These are phyloP conservation scores for Macquaria ambigua DNA, from an alignment of 2,113 vertebrate species.

Conservation along the genomic window DNA sequence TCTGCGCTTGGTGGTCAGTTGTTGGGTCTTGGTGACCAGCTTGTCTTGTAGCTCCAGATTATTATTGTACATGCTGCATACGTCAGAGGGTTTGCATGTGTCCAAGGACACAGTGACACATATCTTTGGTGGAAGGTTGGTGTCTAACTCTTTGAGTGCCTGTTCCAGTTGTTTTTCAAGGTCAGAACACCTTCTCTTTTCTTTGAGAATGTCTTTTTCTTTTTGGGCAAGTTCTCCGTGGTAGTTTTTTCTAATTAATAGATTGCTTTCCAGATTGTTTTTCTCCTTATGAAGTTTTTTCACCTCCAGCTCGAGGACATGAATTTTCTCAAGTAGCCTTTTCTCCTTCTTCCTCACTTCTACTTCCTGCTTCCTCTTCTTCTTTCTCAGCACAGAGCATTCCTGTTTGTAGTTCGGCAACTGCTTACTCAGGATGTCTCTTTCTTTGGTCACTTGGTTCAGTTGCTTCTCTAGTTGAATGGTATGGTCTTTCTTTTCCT, in stretches of 20 bases:
- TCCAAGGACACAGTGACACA: too few relatives aligned
- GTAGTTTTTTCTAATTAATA: neutral
- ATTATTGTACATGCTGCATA: too few relatives aligned
- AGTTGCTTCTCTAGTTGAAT: accelerated
- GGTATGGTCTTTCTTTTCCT: neutral
- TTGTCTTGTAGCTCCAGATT: too few relatives aligned
- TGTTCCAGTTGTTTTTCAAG: too few relatives aligned
- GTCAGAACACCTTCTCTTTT: too few relatives aligned
- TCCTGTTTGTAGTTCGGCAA: neutral
- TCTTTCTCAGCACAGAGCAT: neutral
- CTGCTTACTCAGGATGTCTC: neutral
- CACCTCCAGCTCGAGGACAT: neutral
- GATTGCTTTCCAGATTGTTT: neutral
- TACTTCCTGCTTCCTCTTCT: neutral
- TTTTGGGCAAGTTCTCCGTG: neutral
- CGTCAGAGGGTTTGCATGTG: too few relatives aligned
- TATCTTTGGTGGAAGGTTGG: too few relatives aligned
- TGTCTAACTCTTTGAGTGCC: too few relatives aligned
- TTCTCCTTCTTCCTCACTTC: too few relatives aligned
- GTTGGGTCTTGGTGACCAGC: neutral
- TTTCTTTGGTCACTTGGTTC: neutral
- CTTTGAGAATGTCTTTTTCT: too few relatives aligned
- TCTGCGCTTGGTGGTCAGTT: neutral
- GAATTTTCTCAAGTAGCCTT: too few relatives aligned
- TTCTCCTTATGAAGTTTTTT: neutral